These are phyloP conservation scores for Torymus texanus DNA, from an alignment of 2,888 invertebrate species.

Conservation along the genomic window DNA sequence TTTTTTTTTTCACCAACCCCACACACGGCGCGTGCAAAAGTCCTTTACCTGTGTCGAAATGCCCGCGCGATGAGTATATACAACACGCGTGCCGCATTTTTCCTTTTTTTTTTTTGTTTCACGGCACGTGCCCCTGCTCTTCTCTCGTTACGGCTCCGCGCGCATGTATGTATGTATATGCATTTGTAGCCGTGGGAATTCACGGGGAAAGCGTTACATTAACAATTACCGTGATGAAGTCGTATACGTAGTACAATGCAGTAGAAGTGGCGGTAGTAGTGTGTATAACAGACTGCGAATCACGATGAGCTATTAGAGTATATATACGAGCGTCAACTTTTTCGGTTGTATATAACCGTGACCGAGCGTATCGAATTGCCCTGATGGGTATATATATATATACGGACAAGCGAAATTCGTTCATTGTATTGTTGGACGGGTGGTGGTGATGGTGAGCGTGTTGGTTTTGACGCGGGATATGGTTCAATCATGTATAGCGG, in stretches of 20 bases:
- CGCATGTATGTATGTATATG: too few species aligned
- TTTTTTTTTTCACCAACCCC: background rate
- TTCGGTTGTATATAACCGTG: background rate
- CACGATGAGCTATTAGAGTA: constrained; percentile 29
- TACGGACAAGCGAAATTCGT: too few species aligned
- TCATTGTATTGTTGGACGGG: too few species aligned
- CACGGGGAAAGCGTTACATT: constrained; percentile 40
- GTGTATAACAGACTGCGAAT: constrained; percentile 34
- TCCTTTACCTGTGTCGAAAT: constrained; percentile 46
- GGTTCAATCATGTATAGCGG: too few species aligned
- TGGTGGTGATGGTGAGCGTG: too few species aligned
- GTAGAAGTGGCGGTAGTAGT: background rate
- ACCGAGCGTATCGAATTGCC: constrained; percentile 23
- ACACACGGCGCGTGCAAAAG: constrained; percentile 11
- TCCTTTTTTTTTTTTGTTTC: background rate
- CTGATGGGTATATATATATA: too few species aligned
- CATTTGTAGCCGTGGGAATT: constrained; percentile 46
- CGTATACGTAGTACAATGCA: constrained; percentile 28
- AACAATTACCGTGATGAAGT: constrained; percentile 50
- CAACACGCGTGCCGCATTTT: background rate
- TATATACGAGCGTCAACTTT: constrained; percentile 16
- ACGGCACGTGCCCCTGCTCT: constrained; percentile 21
- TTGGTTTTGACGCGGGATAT: too few species aligned
- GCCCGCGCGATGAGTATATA: background rate
- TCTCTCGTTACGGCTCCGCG: constrained; percentile 20